These are phyloP conservation scores for Drosophila albomicans DNA, from an alignment of 1,140 invertebrate genomes.

Conservation along the genomic window DNA sequence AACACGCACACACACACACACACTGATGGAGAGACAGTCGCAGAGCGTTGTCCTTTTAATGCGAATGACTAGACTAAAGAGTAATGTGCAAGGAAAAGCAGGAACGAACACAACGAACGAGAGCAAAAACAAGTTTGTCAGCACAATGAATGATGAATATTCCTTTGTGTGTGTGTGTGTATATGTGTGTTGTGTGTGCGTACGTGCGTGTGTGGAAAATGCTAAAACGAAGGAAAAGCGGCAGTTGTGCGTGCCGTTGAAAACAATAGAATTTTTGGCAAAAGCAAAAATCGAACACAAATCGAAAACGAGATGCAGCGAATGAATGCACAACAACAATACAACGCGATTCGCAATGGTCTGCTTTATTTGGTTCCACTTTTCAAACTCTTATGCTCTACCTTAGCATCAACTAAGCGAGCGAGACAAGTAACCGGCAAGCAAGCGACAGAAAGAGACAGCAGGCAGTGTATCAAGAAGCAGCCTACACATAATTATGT, in stretches of 20 bases:
- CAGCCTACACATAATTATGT: constrained; percentile 66
- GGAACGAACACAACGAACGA: constrained; percentile 50
- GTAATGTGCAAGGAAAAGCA: constrained; percentile 72
- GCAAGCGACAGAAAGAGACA: neutral
- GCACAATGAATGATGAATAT: constrained; percentile 56
- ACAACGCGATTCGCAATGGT: constrained; percentile 45
- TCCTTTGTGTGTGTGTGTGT: constrained; percentile 13
- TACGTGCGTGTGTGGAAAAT: constrained; percentile 50
- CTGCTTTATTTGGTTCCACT: constrained; percentile 5
- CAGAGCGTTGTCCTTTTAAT: constrained; percentile 83
- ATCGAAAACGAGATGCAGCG: constrained; percentile 66
- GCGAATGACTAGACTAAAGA: constrained; percentile 73
- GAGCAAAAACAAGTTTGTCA: constrained; percentile 77
- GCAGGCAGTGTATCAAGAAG: constrained; percentile 28
- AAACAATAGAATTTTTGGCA: constrained; percentile 63
- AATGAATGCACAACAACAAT: constrained; percentile 53
- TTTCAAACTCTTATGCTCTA: constrained; percentile 8
- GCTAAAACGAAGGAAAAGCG: constrained; percentile 66
- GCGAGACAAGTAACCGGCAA: neutral
- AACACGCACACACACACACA: constrained; percentile 24
- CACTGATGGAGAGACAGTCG: constrained; percentile 37
- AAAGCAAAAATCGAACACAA: constrained; percentile 28
- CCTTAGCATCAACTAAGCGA: constrained; percentile 4
- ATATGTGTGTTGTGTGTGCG: constrained; percentile 4
- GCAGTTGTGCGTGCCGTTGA: constrained; percentile 53